These are phyloP conservation scores for Euura lappo DNA, from an alignment of 1,140 invertebrate genomes.

Conservation along the genomic window DNA sequence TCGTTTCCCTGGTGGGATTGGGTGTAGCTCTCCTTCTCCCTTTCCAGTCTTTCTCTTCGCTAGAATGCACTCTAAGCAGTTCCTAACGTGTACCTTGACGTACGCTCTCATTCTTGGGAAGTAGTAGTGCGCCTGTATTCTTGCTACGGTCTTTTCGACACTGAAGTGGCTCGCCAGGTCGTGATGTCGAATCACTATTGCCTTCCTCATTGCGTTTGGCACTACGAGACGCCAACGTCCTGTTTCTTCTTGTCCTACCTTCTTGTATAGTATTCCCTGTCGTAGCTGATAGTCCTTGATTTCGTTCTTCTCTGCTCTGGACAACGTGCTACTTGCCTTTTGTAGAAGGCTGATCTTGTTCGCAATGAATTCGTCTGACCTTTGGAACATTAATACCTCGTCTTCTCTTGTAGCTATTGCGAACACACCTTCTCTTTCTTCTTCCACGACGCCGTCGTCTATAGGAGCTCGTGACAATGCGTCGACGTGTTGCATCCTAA, in stretches of 20 bases:
- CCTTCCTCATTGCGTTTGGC: slow-evolving; percentile 18
- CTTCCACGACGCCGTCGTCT: slow-evolving; percentile 12
- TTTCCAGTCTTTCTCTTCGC: slow-evolving; percentile 22
- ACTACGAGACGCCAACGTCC: slow-evolving; percentile 18
- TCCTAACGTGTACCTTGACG: slow-evolving; percentile 18
- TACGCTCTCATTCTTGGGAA: slow-evolving; percentile 22
- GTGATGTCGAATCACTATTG: slow-evolving; percentile 18
- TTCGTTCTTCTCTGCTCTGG: not conserved
- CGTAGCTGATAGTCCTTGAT: slow-evolving; percentile 13
- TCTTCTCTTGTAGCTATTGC: slow-evolving; percentile 13
- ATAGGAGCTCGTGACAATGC: slow-evolving; percentile 42
- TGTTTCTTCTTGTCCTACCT: not conserved
- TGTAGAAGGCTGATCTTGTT: slow-evolving; percentile 10
- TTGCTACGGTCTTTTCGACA: slow-evolving; percentile 15
- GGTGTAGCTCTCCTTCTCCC: slow-evolving; percentile 21
- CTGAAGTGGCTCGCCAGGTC: slow-evolving; percentile 22
- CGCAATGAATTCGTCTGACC: not conserved
- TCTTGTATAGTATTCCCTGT: slow-evolving; percentile 16
- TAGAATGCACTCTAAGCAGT: slow-evolving; percentile 24
- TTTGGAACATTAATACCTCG: slow-evolving; percentile 21
- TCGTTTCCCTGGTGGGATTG: slow-evolving; percentile 22
- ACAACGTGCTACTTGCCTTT: not conserved
- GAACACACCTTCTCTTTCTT: not conserved
- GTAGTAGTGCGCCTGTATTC: slow-evolving; percentile 20
- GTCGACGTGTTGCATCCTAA: slow-evolving; percentile 46